A percentile compares a stretch with the other conserved stretches of the same genome.
These are phyloP conservation scores for Zalophus californianus DNA, from an alignment of 2,797 vertebrate species.

Conservation along the genomic window DNA sequence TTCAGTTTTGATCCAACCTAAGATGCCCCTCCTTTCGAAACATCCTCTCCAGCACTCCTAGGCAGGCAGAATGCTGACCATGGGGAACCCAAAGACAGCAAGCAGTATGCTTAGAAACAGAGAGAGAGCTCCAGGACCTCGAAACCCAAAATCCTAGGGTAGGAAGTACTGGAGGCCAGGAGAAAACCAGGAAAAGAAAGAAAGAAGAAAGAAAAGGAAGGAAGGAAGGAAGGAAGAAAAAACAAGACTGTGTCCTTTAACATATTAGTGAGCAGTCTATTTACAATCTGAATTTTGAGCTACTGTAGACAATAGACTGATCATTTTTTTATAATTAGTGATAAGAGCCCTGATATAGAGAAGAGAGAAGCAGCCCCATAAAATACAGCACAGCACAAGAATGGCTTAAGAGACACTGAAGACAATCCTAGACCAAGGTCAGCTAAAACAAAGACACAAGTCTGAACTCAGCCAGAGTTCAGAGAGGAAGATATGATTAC, in stretches of 20 bases:
- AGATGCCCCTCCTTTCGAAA: not conserved
- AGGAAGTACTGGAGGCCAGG: not conserved
- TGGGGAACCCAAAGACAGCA: not conserved
- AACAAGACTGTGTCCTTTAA: not conserved
- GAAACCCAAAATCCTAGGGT: not conserved
- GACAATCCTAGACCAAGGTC: not conserved
- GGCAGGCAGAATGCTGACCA: not conserved
- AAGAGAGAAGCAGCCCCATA: not conserved
- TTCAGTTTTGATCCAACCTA: not conserved
- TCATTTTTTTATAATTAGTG: not conserved
- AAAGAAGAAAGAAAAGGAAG: not conserved
- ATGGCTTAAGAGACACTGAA: not conserved
- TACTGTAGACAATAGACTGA: not conserved
- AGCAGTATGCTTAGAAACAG: not conserved
- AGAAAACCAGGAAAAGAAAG: not conserved
- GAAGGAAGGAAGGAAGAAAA: not conserved
- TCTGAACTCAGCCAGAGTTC: not conserved
- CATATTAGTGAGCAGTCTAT: not conserved
- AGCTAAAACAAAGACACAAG: constrained; percentile 15
- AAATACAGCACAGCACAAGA: not conserved
- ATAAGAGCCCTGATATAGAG: not conserved
- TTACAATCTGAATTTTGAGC: not conserved
- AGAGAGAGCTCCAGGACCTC: not conserved
- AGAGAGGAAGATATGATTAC: not conserved
- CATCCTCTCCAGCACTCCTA: not conserved